Conservation (phyloP, 2,113 vertebrate genomes). For the Synodontis membranacea region DNA sequence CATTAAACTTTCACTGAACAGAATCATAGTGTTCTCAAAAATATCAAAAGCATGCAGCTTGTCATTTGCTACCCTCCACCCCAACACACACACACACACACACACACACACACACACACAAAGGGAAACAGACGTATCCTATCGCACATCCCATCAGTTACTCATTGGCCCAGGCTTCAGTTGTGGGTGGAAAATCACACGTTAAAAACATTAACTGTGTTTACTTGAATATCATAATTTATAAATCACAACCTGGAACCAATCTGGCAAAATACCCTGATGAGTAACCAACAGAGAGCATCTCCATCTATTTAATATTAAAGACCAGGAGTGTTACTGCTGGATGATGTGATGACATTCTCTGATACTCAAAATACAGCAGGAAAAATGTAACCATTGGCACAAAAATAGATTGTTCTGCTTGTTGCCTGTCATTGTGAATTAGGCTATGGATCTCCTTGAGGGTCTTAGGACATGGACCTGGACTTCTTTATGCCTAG, state of each 20-base stretch:
- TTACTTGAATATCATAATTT: not conserved
- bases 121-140: not conserved
- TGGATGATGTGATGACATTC: not conserved
- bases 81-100: not conserved
- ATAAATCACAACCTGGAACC: not conserved
- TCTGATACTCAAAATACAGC: no score
- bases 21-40: not conserved
- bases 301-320: not conserved
- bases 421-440: not conserved
- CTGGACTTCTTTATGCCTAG: no score
- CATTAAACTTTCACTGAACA: not conserved
- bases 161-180: not conserved
- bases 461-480: no score
- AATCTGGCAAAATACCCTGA: not conserved
- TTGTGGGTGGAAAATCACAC: not conserved
- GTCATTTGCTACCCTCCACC: not conserved
- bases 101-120: not conserved
- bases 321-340: not conserved
- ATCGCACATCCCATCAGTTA: not conserved
- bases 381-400: no score
- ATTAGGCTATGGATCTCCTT: not conserved
- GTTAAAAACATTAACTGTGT: not conserved
- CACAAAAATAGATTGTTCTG: not conserved
- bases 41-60: not conserved
- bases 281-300: not conserved